A percentile compares a stretch with the other conserved stretches of the same genome.
Conservation (phyloP, 2,888 invertebrate genomes). For the Uloborus plumipes region DNA sequence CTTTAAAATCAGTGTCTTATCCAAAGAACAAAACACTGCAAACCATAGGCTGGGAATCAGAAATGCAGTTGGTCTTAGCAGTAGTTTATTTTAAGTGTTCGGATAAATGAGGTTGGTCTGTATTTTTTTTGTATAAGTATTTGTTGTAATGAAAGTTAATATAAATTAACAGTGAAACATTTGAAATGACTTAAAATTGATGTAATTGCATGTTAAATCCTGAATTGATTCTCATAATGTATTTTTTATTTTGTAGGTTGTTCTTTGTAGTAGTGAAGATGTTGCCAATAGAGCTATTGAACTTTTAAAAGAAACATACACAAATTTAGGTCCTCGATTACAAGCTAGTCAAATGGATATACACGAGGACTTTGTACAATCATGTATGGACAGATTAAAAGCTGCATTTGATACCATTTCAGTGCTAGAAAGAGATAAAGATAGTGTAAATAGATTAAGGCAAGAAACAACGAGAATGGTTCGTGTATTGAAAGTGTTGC, state of each 20-base stretch:
- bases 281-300: slow-evolving; percentile 93
- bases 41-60: too few species aligned
- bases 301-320: slow-evolving; percentile 91
- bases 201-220: background rate
- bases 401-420: slow-evolving; percentile 88
- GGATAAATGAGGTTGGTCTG: too few species aligned
- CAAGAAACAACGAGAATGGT: slow-evolving; percentile 88
- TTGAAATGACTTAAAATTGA: too few species aligned
- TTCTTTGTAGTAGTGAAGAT: slow-evolving; percentile 90
- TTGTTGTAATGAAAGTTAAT: too few species aligned
- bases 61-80: too few species aligned
- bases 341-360: slow-evolving; percentile 83
- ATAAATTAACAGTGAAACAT: too few species aligned
- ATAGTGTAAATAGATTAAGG: slow-evolving; percentile 74
- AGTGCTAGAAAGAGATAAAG: slow-evolving; percentile 75
- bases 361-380: slow-evolving; percentile 91
- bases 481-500: slow-evolving; percentile 91
- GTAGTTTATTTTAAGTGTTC: too few species aligned
- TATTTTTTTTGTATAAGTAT: too few species aligned
- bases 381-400: slow-evolving; percentile 90
- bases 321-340: slow-evolving; percentile 89
- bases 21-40: too few species aligned
- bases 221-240: background rate
- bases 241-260: slow-evolving; percentile 76
- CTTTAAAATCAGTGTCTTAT: too few species aligned